Base-by-base conservation (phyloP, 2,888 invertebrate species). In the Scrobipalpa atriplicella region DNA sequence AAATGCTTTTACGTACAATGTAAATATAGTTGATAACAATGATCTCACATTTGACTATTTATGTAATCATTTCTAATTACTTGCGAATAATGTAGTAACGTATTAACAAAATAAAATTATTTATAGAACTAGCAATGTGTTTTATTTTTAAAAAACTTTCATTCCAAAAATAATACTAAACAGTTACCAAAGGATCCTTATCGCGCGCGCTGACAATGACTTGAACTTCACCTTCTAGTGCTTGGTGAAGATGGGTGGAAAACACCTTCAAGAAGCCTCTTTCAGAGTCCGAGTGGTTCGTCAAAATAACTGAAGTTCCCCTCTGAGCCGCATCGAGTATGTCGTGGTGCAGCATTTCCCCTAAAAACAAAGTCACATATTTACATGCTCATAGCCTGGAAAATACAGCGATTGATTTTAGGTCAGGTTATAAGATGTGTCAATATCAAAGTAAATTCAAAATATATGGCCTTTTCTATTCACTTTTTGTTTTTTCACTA, bases 341-440 rank as follows among this genome's bases (percentile, higher is more conserved):
- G 72, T 99, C 98, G 80, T 99, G 99, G 85, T 99, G 99, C 0
- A 97, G 94, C 98, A 99, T 98, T 93, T 99, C 99, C 9, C 95
- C 93, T 93, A 71, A 54, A 64, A 64, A 29, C 29, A 29, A 29
- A 29, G 2, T 29, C 29, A 3, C 29, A 3, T 29, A 29, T 29
- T 3, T 5, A 29, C 29, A 29, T 29, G 29, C 29, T 29, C 29
- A 3, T 29, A 2, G 5, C 5, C 29, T 29, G 5, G 5, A 29
- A 29, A 29, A n/a, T n/a, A n/a, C n/a, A n/a, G n/a, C n/a, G n/a
- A n/a, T n/a, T n/a, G n/a, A n/a, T n/a, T n/a, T n/a, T n/a, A n/a
- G n/a, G n/a, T n/a, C n/a, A n/a, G n/a, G n/a, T n/a, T n/a, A n/a
- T n/a, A n/a, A n/a, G n/a, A n/a, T n/a, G n/a, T n/a, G n/a, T n/a